Evolutionary conservation across 2,113 vertebrate genomes (phyloP), one percentile per base, ranked within the genome.

Genomic region (Agapornis roseicollis): DNA sequence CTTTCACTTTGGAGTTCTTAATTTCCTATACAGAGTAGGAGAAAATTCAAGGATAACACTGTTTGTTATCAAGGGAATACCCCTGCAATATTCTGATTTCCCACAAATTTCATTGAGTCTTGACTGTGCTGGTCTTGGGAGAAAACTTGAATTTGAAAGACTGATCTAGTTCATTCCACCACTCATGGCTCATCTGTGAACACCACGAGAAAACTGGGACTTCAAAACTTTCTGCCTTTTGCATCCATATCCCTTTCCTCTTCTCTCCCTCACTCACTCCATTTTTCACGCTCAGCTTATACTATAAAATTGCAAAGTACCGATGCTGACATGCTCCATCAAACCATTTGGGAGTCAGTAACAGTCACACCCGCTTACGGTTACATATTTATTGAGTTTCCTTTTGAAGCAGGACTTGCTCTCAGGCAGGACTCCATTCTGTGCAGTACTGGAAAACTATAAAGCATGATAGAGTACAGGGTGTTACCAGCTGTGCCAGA

Each of bases 381-480:
- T 66, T 63, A n/a, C 23, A 5, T 0, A 1, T 68, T 83, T 72
- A 31, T 78, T 17, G 29, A 31, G 28, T 46, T 63, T 81, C 39
- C 69, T 90, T 29, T 73, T 74, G 64, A 60, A 90, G 49, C 55
- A 56, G 55, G 79, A 94, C 92, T 96, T 93, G 76, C 46, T 72
- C 52, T 94, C 64, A 41, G 66, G 49, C 65, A 82, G 74, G 37
- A 31, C 37, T 83, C 55, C 16, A 5, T 23, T 74, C 74, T 28
- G 23, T 0, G 0, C n/a, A 47, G 65, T 9, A 13, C 73, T 68
- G 73, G 80, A 61, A 71, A 33, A 22, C 65, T 41, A 25, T 66
- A 65, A 19, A 79, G 78, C 31, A 18, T 7, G 41, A 10, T 3
- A 11, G 47, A 49, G 52, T 4, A 6, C 52, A 87, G 37, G 60